Evolutionary conservation across 2,797 vertebrate genomes (phyloP), one percentile per base, ranked within the genome.

Genomic region (Allobates femoralis): DNA sequence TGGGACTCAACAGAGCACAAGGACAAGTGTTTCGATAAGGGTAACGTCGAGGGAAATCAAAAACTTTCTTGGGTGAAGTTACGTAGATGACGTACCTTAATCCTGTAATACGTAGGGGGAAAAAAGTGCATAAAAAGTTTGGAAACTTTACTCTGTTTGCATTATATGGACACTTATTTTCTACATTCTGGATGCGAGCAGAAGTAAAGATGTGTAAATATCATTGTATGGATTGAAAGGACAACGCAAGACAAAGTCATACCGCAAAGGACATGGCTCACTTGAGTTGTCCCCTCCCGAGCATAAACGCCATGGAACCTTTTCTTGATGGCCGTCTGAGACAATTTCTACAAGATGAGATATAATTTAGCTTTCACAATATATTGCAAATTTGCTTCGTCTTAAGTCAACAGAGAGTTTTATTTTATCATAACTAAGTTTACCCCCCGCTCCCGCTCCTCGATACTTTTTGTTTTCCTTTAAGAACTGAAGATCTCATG

Each of bases 81-180:
- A 50, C 81, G 66, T 79, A 81, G 41, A 75, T 77, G 41, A 84
- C 74, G 80, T 83, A 81, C 28, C 60, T 62, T 34, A 87, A 84
- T 55, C 55, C 81, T 73, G 78, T 78, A 62, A 56, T 84, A 28
- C 26, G 66, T 84, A 73, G 81, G 76, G 11, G 41, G 11, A 46
- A 46, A 64, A 50, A 73, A 66, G 75, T 62, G 41, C 81, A 80
- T 78, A 75, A 69, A 74, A 66, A 28, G 75, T 53, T 41, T 30
- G 18, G 55, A 55, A 18, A 46, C 69, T 64, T 71, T 71, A 73
- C 41, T 64, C 51, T 74, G 21, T 79, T 50, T 74, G 60, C 56
- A 87, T 79, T 71, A 50, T 78, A 34, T 32, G 51, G 53, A 83
- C 71, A 37, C 74, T 64, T 81, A 85, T 85, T 88, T 88, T 88